Evolutionary conservation across 2,113 vertebrate species (phyloP).

Genomic region (Probosciger aterrimus): DNA sequence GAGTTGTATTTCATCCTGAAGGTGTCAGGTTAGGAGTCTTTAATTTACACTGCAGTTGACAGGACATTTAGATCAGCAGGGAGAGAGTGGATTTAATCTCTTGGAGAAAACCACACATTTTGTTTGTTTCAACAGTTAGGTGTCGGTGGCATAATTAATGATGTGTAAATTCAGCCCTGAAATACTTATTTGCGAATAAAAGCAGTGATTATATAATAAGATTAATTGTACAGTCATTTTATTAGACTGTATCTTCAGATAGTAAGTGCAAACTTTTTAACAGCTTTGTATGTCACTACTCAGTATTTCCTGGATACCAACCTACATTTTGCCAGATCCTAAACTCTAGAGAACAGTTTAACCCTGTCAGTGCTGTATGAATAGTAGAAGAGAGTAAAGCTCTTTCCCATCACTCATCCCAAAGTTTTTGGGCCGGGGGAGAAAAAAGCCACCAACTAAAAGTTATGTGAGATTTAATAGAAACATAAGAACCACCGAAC

Average conservation of each 20-base stretch:
- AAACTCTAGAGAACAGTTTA: neutral
- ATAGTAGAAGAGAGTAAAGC: neutral
- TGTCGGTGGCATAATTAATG: neutral
- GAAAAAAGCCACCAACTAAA: neutral
- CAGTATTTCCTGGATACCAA: neutral
- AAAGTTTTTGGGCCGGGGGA: neutral
- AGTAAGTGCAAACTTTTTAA: neutral
- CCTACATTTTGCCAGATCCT: neutral
- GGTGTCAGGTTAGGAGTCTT: neutral
- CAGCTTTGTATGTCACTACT: neutral
- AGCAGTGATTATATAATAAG: neutral
- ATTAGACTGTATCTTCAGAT: neutral
- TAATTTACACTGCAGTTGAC: neutral
- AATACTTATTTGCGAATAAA: neutral
- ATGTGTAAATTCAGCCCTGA: neutral
- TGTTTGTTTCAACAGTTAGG: neutral
- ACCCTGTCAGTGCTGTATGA: neutral
- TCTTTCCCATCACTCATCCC: neutral
- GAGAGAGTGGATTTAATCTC: neutral
- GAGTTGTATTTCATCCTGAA: neutral
- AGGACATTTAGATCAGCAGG: neutral
- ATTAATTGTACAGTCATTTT: neutral
- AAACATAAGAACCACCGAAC: neutral
- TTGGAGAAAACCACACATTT: neutral
- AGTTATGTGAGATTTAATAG: neutral